Evolutionary conservation across 2,113 vertebrate species (phyloP).

Genomic region (Urocitellus parryii): DNA sequence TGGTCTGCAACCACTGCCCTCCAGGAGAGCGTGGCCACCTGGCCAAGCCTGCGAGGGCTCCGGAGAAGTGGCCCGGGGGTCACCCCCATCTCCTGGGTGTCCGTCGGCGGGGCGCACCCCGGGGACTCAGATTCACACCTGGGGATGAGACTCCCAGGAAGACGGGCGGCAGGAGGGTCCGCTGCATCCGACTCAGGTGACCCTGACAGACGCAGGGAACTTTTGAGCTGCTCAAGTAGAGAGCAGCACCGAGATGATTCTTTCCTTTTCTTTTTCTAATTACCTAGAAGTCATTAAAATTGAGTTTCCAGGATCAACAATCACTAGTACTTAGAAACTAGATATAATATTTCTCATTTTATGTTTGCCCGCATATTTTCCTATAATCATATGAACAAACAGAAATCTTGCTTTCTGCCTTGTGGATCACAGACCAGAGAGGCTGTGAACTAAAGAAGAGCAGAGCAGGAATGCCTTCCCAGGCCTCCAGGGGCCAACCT

Average conservation of each 20-base stretch:
- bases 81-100: no score
- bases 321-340: not conserved
- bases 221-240: no score
- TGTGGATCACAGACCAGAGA: not conserved
- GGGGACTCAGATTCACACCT: no score
- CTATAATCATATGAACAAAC: not conserved
- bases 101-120: no score
- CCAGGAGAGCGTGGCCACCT: not conserved
- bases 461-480: not conserved
- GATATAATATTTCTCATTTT: not conserved
- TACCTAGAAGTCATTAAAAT: slow-evolving; percentile 2
- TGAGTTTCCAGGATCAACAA: not conserved
- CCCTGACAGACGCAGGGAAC: no score
- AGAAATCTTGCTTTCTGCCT: not conserved
- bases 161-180: no score
- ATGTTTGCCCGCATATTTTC: not conserved
- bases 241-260: no score
- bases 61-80: no score
- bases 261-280: no score
- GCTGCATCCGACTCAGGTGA: no score
- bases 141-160: no score
- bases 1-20: not conserved
- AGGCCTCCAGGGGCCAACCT: not conserved
- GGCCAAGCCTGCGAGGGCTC: no score
- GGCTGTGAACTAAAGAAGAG: not conserved